phyloP scores from a whole-genome alignment of 1,140 invertebrate genomes.

The Drosophila ohnishii region DNA sequence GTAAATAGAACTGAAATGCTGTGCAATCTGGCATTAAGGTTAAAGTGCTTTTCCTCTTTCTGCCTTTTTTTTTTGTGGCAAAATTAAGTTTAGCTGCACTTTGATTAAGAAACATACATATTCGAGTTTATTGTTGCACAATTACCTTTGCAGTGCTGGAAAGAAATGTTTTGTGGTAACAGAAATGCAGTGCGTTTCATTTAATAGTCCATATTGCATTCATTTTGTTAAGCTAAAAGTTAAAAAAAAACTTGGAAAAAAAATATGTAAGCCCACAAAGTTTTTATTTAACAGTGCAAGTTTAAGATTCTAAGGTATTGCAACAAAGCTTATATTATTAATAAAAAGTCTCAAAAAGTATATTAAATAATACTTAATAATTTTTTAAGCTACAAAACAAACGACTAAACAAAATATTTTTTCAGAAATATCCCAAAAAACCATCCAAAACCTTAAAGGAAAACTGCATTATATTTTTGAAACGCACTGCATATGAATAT shows the following conservation, averaged over 20 bases:
- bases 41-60: conserved; percentile 12
- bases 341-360: no score
- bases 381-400: no score
- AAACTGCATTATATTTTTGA: not conserved
- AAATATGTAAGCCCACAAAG: no score
- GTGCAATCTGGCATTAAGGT: conserved; percentile 49
- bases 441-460: not conserved
- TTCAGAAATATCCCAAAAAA: no score
- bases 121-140: conserved; percentile 14
- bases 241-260: no score
- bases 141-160: conserved; percentile 15
- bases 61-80: not conserved
- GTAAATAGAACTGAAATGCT: conserved; percentile 51
- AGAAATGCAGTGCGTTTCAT: not conserved
- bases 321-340: no score
- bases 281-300: no score
- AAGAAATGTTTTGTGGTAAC: conserved; percentile 12
- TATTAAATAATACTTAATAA: no score
- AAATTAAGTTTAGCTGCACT: conserved; percentile 37
- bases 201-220: not conserved
- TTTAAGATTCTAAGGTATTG: no score
- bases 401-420: no score
- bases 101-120: conserved; percentile 15
- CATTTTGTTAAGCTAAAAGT: not conserved
- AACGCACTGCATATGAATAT: conserved; percentile 7